These are phyloP conservation scores for Parthenolecanium corni DNA, from an alignment of 2,888 invertebrate species.

Conservation along the genomic window DNA sequence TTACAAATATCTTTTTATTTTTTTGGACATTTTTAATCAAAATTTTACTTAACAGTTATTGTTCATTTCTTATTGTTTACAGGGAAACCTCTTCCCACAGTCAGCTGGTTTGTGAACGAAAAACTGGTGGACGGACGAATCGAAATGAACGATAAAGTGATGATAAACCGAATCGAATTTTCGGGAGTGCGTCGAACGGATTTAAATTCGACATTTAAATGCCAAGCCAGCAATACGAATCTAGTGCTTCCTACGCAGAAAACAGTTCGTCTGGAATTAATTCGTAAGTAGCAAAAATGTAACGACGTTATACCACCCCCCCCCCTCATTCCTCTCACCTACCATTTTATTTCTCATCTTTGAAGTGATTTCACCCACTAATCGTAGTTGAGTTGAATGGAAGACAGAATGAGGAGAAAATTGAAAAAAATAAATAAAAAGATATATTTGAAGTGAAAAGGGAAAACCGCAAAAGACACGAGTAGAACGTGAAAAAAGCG, in stretches of 20 bases:
- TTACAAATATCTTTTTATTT: no score
- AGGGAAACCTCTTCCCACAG: conserved; percentile 72
- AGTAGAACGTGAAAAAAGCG: no score
- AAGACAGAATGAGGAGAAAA: no score
- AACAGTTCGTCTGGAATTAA: conserved; percentile 68
- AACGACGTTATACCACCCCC: neutral
- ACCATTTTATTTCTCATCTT: neutral
- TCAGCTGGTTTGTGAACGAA: conserved; percentile 67
- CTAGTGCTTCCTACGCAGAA: conserved; percentile 72
- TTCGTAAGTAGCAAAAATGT: conserved; percentile 52
- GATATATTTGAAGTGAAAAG: no score
- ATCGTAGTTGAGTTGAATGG: no score
- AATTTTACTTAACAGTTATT: no score
- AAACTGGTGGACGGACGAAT: conserved; percentile 36
- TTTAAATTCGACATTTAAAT: conserved; percentile 74
- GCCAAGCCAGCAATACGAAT: conserved; percentile 77
- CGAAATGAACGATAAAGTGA: conserved; percentile 34
- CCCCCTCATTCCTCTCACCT: neutral
- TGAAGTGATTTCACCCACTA: neutral
- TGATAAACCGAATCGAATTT: conserved; percentile 66
- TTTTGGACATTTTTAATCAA: no score
- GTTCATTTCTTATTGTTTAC: conserved; percentile 34
- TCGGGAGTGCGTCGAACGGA: conserved; percentile 60
- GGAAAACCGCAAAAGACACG: no score
- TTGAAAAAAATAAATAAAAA: no score